phyloP scores from a whole-genome alignment of 2,113 vertebrate genomes.

The Hydropotes inermis region DNA sequence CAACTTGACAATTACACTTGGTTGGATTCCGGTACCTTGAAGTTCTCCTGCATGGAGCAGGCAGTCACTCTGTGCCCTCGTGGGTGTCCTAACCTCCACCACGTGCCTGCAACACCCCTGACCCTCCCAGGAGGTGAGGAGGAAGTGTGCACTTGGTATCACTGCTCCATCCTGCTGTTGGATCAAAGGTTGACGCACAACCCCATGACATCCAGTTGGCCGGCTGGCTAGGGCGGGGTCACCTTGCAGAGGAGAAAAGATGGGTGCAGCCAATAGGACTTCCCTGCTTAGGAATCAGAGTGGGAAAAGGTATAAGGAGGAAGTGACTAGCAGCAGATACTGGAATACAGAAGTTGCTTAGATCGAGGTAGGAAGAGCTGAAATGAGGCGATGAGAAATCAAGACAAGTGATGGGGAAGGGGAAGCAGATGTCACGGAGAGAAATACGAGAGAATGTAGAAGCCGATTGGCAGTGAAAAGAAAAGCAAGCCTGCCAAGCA shows the following conservation, averaged over 20 bases:
- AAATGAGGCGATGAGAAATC: neutral
- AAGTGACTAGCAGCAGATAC: neutral
- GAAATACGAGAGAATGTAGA: fast-evolving
- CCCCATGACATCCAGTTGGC: fast-evolving
- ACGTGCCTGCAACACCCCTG: fast-evolving
- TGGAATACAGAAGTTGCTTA: neutral
- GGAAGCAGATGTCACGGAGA: fast-evolving
- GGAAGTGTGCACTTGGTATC: fast-evolving
- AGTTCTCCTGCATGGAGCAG: fast-evolving
- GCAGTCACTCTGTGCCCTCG: fast-evolving
- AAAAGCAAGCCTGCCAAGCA: too few relatives aligned
- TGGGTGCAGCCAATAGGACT: fast-evolving
- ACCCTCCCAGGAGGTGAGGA: neutral
- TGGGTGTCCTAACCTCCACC: too few relatives aligned
- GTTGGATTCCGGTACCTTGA: neutral
- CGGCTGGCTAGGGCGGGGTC: neutral
- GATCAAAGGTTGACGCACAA: neutral
- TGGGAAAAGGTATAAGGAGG: fast-evolving
- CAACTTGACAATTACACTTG: neutral
- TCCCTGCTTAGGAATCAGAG: neutral
- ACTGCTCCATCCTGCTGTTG: neutral
- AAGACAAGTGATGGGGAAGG: fast-evolving
- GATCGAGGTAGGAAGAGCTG: fast-evolving
- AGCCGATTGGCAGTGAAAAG: fast-evolving
- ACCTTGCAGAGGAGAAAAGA: neutral